Conservation (phyloP, 2,113 vertebrate genomes). For the Kryptolebias marmoratus region DNA sequence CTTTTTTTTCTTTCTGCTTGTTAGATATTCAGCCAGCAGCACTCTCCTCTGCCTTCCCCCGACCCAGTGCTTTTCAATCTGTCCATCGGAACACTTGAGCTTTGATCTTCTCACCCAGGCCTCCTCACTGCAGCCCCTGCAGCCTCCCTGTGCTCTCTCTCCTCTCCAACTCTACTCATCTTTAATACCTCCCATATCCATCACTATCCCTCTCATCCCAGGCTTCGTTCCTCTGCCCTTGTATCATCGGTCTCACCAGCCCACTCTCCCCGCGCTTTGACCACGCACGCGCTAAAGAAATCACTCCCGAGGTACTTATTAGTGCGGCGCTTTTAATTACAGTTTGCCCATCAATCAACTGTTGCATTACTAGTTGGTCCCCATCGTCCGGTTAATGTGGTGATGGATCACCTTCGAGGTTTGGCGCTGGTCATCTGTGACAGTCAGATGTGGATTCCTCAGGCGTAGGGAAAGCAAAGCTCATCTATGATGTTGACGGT, state of each 20-base stretch:
- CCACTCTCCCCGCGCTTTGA: constrained; percentile 16
- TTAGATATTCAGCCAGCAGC: constrained; percentile 63
- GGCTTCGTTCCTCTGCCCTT: constrained; percentile 9
- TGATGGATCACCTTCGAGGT: constrained; percentile 68
- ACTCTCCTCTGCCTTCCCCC: constrained; percentile 32
- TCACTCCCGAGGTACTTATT: constrained; percentile 71
- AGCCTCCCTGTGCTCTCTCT: constrained; percentile 44
- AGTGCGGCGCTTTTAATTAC: constrained; percentile 75
- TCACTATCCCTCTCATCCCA: constrained; percentile 54
- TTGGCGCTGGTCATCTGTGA: constrained; percentile 57
- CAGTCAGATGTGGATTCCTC: constrained; percentile 61
- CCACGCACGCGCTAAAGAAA: constrained; percentile 38
- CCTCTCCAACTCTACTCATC: constrained; percentile 50
- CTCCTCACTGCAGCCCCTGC: constrained; percentile 53
- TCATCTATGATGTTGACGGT: constrained; percentile 58
- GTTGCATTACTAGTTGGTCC: constrained; percentile 67
- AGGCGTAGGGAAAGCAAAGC: constrained; percentile 27
- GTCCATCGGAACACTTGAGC: constrained; percentile 69
- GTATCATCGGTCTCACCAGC: constrained; percentile 27
- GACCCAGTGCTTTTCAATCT: constrained; percentile 64
- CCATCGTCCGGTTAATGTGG: constrained; percentile 64
- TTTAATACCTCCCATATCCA: constrained; percentile 64
- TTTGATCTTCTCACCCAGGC: constrained; percentile 73
- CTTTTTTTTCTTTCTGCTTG: constrained; percentile 25
- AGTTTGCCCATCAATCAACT: constrained; percentile 70